phyloP scores from a whole-genome alignment of 2,888 invertebrate species.

The Melinopterus prodromus region DNA sequence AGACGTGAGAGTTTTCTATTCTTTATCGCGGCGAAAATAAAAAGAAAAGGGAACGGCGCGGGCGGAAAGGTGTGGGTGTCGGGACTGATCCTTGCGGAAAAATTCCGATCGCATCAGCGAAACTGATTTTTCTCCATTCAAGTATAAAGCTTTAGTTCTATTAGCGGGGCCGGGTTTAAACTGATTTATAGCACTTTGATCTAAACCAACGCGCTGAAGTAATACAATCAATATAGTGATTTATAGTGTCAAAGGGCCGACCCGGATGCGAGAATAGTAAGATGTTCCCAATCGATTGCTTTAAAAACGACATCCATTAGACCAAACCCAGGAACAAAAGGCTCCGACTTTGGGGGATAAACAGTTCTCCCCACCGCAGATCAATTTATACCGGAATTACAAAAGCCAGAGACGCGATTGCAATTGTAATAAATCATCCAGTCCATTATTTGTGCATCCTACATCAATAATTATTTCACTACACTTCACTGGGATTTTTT shows the following conservation, averaged over 20 bases:
- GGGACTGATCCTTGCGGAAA: slow-evolving; percentile 17
- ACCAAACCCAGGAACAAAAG: slow-evolving; percentile 4
- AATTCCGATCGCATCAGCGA: slow-evolving; percentile 26
- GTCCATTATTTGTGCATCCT: no score
- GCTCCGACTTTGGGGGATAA: not conserved
- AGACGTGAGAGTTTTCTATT: slow-evolving; percentile 20
- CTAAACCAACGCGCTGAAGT: slow-evolving; percentile 26
- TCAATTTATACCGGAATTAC: not conserved
- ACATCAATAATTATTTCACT: no score
- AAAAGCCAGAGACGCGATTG: not conserved
- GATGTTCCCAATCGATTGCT: not conserved
- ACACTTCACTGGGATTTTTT: no score
- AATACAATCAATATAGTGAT: slow-evolving; percentile 26
- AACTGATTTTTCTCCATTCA: slow-evolving; percentile 26
- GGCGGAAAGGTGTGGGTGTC: slow-evolving; percentile 12
- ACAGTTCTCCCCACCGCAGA: not conserved
- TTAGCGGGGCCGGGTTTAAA: slow-evolving; percentile 23
- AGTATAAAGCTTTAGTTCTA: slow-evolving; percentile 26
- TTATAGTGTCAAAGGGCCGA: slow-evolving; percentile 13
- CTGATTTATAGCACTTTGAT: slow-evolving; percentile 25
- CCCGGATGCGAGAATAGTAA: slow-evolving; percentile 5
- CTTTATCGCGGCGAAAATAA: slow-evolving; percentile 22
- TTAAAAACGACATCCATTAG: not conserved
- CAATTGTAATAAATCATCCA: no score
- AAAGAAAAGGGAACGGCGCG: slow-evolving; percentile 6